Conservation (phyloP, 1,140 invertebrate genomes). For the Pararge aegeria region DNA sequence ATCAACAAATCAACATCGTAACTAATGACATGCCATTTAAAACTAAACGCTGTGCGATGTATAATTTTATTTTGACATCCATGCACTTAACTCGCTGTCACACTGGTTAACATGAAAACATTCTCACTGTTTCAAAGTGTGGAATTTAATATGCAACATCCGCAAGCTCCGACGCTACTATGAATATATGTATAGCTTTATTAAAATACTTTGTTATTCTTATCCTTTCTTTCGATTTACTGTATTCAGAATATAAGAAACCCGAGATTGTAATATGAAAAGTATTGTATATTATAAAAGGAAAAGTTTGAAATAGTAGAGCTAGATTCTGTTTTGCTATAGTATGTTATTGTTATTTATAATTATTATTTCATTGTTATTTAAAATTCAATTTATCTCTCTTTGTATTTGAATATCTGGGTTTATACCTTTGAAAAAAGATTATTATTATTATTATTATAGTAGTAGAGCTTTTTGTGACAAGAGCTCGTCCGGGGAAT, state of each 20-base stretch:
- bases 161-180: conserved; percentile 1
- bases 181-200: conserved; percentile 2
- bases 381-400: no score
- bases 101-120: conserved; percentile 16
- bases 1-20: background rate
- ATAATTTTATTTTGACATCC: background rate
- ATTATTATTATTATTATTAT: no score
- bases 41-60: conserved; percentile 4
- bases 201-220: conserved; percentile 16
- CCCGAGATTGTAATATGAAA: background rate
- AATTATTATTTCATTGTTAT: no score
- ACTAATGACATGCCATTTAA: background rate
- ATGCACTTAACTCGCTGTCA: conserved; percentile 8
- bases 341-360: no score
- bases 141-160: conserved; percentile 32
- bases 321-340: no score
- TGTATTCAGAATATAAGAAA: background rate
- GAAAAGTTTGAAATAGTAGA: background rate
- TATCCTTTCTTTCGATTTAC: background rate
- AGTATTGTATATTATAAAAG: background rate
- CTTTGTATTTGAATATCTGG: no score
- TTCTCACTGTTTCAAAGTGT: conserved; percentile 28
- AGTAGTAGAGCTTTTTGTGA: no score
- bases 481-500: no score
- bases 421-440: no score